phyloP scores from a whole-genome alignment of 1,140 invertebrate genomes.

The Venturia canescens region DNA sequence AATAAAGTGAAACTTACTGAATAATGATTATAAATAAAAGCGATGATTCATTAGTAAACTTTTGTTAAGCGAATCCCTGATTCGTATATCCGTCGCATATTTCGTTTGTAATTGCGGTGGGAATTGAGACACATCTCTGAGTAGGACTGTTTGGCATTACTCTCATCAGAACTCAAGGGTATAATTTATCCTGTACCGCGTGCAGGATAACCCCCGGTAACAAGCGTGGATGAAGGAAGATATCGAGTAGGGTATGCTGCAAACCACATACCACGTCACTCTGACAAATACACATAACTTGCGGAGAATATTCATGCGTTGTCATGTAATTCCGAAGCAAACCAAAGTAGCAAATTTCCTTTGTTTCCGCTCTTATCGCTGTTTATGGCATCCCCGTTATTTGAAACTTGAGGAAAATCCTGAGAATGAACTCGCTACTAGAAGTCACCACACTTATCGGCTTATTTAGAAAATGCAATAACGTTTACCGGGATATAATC shows the following conservation, averaged over 20 bases:
- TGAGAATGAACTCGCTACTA: neutral
- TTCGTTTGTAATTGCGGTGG: neutral
- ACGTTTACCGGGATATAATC: too few relatives aligned
- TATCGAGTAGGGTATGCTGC: neutral
- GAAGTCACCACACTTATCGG: too few relatives aligned
- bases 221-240: neutral
- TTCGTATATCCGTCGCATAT: neutral
- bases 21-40: neutral
- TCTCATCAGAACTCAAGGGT: conserved; percentile 1
- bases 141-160: neutral
- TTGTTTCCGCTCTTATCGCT: neutral
- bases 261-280: neutral
- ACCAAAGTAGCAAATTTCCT: neutral
- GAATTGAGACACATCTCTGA: conserved; percentile 1
- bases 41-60: neutral
- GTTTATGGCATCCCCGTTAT: neutral
- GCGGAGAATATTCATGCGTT: neutral
- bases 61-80: neutral
- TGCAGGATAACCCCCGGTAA: neutral
- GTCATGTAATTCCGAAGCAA: neutral
- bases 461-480: too few relatives aligned
- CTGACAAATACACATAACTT: conserved; percentile 7
- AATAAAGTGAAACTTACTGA: too few relatives aligned
- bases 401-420: neutral
- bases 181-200: neutral